A percentile compares a stretch with the other conserved stretches of the same genome.
phyloP scores from a whole-genome alignment of 2,888 invertebrate genomes.

The Heteropelma amictum region DNA sequence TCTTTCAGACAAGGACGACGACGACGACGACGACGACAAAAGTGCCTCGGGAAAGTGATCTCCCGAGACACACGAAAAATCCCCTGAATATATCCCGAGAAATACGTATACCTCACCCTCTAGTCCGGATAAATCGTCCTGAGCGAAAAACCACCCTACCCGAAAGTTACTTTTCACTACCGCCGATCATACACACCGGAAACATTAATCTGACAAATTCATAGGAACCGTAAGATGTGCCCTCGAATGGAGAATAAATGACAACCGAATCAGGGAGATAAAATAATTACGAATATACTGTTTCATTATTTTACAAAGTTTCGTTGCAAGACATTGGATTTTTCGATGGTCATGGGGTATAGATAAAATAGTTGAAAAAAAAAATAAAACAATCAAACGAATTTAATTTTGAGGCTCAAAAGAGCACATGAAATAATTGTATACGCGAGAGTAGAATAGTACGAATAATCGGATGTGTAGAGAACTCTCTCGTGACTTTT shows the following conservation, averaged over 20 bases:
- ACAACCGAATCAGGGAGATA: not conserved
- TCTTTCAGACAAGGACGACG: constrained; percentile 4
- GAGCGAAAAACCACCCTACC: not conserved
- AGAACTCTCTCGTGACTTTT: not conserved
- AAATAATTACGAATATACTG: no score
- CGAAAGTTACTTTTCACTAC: constrained; percentile 6
- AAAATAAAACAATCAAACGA: no score
- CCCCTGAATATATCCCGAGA: constrained; percentile 18
- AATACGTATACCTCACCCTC: constrained; percentile 10
- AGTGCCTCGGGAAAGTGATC: constrained; percentile 33
- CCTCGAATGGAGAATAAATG: not conserved
- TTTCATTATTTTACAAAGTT: no score
- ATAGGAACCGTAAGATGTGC: not conserved
- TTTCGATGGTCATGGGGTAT: no score
- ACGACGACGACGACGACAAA: constrained; percentile 18
- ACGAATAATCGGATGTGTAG: not conserved
- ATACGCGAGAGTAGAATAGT: no score
- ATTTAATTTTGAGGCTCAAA: no score
- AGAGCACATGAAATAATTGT: no score
- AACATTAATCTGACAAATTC: not conserved
- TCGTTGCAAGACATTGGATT: no score
- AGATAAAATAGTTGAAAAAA: no score
- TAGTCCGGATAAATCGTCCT: constrained; percentile 19
- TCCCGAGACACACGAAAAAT: constrained; percentile 35
- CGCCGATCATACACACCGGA: not conserved